Percentiles rank a stretch among this genome's conserved stretches.
phyloP scores from a whole-genome alignment of 1,140 invertebrate genomes.

The Palaemon carinicauda region DNA sequence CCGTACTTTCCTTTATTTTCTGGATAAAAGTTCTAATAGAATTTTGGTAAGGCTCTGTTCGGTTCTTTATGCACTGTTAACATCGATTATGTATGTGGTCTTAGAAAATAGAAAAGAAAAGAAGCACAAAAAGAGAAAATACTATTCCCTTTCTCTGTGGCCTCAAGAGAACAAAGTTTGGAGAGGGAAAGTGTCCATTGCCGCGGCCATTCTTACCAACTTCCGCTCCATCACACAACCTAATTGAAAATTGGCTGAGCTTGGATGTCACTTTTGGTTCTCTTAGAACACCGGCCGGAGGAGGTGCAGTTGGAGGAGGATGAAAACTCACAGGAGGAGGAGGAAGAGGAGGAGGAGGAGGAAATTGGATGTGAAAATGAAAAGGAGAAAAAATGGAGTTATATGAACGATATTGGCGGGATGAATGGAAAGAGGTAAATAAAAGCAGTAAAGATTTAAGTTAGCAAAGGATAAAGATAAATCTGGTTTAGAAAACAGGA shows the following conservation, averaged over 20 bases:
- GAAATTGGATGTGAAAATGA: not conserved
- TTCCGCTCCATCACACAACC: not conserved
- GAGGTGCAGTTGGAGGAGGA: not conserved
- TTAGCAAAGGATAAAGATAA: too few species aligned
- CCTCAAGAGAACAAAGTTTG: not conserved
- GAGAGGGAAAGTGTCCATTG: not conserved
- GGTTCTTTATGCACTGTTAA: too few species aligned
- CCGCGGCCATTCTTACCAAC: not conserved
- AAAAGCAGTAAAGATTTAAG: not conserved
- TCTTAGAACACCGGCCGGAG: not conserved
- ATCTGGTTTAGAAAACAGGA: too few species aligned
- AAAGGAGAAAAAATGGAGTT: not conserved
- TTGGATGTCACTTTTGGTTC: not conserved
- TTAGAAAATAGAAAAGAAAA: too few species aligned
- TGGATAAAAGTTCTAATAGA: too few species aligned
- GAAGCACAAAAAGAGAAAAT: too few species aligned
- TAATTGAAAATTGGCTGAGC: slow-evolving; percentile 6
- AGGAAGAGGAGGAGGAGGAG: not conserved
- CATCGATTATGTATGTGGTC: too few species aligned
- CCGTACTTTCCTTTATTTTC: too few species aligned
- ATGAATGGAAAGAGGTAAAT: not conserved
- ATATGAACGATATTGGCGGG: not conserved
- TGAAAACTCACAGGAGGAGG: not conserved
- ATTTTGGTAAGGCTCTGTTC: too few species aligned
- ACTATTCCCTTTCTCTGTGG: not conserved